phyloP scores from a whole-genome alignment of 2,113 vertebrate species.

The Setophaga kirtlandii region DNA sequence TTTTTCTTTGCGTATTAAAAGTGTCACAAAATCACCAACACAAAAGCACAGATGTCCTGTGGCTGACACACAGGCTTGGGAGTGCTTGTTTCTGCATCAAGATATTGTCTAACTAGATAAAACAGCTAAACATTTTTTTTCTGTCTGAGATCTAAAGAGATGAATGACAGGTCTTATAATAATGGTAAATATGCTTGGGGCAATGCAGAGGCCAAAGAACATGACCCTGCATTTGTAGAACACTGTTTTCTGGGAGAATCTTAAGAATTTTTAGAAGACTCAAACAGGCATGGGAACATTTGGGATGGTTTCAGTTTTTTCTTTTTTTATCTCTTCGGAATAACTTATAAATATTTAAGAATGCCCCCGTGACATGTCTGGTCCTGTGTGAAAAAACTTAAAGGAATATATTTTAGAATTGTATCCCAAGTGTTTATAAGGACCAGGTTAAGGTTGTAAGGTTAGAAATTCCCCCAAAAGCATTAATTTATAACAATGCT shows the following conservation, averaged over 20 bases:
- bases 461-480: not conserved
- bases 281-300: slow-evolving; percentile 63
- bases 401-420: not conserved
- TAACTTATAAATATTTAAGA: slow-evolving; percentile 53
- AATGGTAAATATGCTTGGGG: slow-evolving; percentile 68
- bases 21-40: not conserved
- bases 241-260: slow-evolving; percentile 59
- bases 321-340: slow-evolving; percentile 55
- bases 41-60: slow-evolving; percentile 19
- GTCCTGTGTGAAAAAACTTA: slow-evolving; percentile 33
- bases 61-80: not conserved
- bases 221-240: slow-evolving; percentile 56
- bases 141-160: slow-evolving; percentile 58
- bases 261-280: slow-evolving; percentile 61
- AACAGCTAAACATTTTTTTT: slow-evolving; percentile 44
- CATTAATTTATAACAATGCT: not conserved
- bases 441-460: not conserved
- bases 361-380: not conserved
- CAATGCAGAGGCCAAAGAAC: slow-evolving; percentile 61
- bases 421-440: not conserved
- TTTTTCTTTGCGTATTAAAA: not conserved
- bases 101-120: slow-evolving; percentile 55
- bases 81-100: slow-evolving; percentile 31
- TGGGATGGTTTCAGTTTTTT: slow-evolving; percentile 13
- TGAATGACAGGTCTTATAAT: slow-evolving; percentile 69